A percentile compares a stretch with the other conserved stretches of the same genome.
phyloP scores from a whole-genome alignment of 2,888 invertebrate species.

The Cloeon dipterum region DNA sequence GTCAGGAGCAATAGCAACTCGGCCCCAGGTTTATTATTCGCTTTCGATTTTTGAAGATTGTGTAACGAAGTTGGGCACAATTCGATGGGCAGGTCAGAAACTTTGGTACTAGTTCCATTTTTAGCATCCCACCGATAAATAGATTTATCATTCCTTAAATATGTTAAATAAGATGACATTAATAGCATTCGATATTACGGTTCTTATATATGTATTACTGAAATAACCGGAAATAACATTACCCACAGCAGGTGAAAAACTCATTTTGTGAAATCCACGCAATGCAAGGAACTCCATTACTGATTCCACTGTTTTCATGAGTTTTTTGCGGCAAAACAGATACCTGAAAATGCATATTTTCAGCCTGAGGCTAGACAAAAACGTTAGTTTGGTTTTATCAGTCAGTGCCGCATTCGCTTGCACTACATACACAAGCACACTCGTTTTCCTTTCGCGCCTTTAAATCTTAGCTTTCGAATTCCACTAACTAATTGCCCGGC shows the following conservation, averaged over 20 bases:
- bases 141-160: slow-evolving; percentile 71
- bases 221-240: slow-evolving; percentile 14
- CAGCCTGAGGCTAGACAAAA: too few relatives aligned
- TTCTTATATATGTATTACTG: slow-evolving; percentile 4
- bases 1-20: slow-evolving; percentile 71
- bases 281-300: too few relatives aligned
- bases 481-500: too few relatives aligned
- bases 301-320: slow-evolving; percentile 60
- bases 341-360: too few relatives aligned
- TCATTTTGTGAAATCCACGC: slow-evolving; percentile 90
- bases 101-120: slow-evolving; percentile 46
- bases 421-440: too few relatives aligned
- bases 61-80: slow-evolving; percentile 79
- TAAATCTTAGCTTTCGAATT: too few relatives aligned
- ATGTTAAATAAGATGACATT: slow-evolving; percentile 13
- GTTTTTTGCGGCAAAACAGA: too few relatives aligned
- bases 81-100: slow-evolving; percentile 59
- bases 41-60: slow-evolving; percentile 47
- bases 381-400: too few relatives aligned
- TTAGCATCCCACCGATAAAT: slow-evolving; percentile 74
- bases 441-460: too few relatives aligned
- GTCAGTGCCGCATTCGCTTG: too few relatives aligned
- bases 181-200: too few relatives aligned
- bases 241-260: slow-evolving; percentile 79
- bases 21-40: slow-evolving; percentile 23